Evolutionary conservation across 2,797 vertebrate genomes (phyloP).

Genomic region (Coluber constrictor): DNA sequence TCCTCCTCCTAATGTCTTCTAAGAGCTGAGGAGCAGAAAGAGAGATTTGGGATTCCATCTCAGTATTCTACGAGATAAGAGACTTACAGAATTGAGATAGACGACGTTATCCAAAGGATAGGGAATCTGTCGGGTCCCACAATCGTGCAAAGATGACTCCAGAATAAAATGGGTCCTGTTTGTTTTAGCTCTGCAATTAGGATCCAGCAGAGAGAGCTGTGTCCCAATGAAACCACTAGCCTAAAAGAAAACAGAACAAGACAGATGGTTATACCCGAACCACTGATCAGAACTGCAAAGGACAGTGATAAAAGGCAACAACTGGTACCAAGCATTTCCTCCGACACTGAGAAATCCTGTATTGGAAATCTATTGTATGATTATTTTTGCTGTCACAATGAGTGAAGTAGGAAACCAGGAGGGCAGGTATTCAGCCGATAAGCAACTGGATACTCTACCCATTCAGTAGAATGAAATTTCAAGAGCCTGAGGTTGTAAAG

Average conservation of each 20-base stretch:
- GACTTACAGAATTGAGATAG: conserved; percentile 85
- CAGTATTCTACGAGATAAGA: not conserved
- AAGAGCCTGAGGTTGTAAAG: not conserved
- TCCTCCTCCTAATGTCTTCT: not conserved
- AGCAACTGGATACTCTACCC: not conserved
- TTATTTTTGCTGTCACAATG: not conserved
- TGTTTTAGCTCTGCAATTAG: conserved; percentile 83
- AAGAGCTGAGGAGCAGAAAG: not conserved
- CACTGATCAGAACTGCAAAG: conserved; percentile 1
- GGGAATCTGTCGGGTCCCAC: conserved; percentile 74
- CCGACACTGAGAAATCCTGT: conserved; percentile 46
- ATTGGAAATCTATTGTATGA: conserved; percentile 54
- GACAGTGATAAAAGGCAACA: not conserved
- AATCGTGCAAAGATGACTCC: conserved; percentile 82
- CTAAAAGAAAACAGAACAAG: conserved; percentile 67
- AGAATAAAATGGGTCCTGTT: conserved; percentile 94
- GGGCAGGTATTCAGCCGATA: not conserved
- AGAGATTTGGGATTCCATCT: not conserved
- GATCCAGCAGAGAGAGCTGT: conserved; percentile 87
- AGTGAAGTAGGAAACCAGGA: not conserved
- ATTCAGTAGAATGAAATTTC: not conserved
- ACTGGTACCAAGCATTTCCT: not conserved
- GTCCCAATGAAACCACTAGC: conserved; percentile 76
- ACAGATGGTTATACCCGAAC: not conserved
- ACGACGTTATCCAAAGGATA: conserved; percentile 69